Base-by-base conservation (phyloP, 2,113 vertebrate genomes). In the Coryphaenoides rupestris region DNA sequence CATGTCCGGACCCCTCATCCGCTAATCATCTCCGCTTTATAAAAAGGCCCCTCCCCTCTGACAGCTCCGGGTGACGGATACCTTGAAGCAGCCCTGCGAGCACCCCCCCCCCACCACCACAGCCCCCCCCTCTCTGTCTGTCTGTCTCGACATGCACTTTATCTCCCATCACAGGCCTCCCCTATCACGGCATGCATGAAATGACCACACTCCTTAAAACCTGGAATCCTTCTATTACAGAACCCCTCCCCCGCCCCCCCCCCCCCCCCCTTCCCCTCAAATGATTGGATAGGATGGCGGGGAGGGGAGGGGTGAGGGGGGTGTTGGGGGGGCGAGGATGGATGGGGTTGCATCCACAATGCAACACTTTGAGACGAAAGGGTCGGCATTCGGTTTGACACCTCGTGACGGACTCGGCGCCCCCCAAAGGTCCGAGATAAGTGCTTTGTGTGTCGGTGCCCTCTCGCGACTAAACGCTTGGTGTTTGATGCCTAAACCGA, bases 11-110 rank as follows among this genome's bases (percentile, higher is more conserved):
- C 84, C 80, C 88, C 90, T 92, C 91, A 84, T 83, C 72, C 87
- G 87, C 89, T 90, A 82, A 93, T 87, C 91, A 93, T 89, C 86
- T 57, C 76, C 89, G 77, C 91, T 92, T 92, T 33, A 33, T 33
- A 92, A 89, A 90, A 90, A 92, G 92, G 88, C 91, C 85, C 59
- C 73, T 72, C 72, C 73, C 59, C 66, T 66, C 63, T 80, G 76
- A 78, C 84, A 84, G 70, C 74, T 84, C n/a, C 65, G 75, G 58
- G 78, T 83, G 81, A 82, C 75, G 80, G 84, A 83, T 80, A 81
- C 72, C 69, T 78, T 58, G 60, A 74, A 79, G 68, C 61, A 73
- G 76, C 52, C 28, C n/a, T n/a, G 63, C 54, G 6, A 49, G 4
- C 46, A 3, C 13, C 46, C 10, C 4, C 47, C 14, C 47, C 14